Base-by-base conservation (phyloP, 2,113 vertebrate genomes). In the Columba janthina region DNA sequence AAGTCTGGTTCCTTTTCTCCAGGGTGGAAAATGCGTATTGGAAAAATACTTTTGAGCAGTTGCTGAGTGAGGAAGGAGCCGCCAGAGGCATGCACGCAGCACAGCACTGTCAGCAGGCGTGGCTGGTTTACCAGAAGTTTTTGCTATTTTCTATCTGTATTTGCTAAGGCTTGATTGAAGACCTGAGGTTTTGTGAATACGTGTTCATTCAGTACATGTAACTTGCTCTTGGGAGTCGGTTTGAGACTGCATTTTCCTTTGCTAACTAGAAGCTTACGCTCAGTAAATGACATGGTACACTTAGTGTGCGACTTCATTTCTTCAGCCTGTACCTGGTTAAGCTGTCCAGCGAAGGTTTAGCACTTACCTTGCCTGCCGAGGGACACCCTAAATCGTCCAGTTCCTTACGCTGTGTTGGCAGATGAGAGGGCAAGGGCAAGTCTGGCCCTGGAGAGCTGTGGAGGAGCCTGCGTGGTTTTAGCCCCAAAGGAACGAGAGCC, bases 221-320 rank as follows among this genome's bases (percentile, higher is more conserved):
- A 12, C 58, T 65, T 58, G 34, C 64, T 32, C 69, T 32, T 32
- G 3, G 0, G 17, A 31, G 50, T 42, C 0, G 0, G 10, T n/a
- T 9, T 48, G 34, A 65, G 57, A 12, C 50, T 46, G 48, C 36
- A 8, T 56, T 83, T 73, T 11, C n/a, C 15, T 73, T 40, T 56
- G 17, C 56, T 48, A 29, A 28, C 22, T 42, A 0, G 3, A 46
- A 70, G 32, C n/a, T 29, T 44, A 34, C 15, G 8, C 53, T 65
- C 21, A 14, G 25, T 19, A 20, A 40, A 46, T 25, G 26, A 26
- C 28, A 19, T 19, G 2, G 26, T 15, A 15, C 19, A 5, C 42
- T 71, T 50, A 36, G 12, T 15, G 7, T 53, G 16, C 1, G 3
- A 32, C 32, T 66, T 48, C 15, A 21, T 76, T 87, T 82, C 57